Percentiles rank a stretch among this genome's conserved stretches.
Evolutionary conservation across 2,797 vertebrate genomes (phyloP).

Genomic region (Pempheris klunzingeri): DNA sequence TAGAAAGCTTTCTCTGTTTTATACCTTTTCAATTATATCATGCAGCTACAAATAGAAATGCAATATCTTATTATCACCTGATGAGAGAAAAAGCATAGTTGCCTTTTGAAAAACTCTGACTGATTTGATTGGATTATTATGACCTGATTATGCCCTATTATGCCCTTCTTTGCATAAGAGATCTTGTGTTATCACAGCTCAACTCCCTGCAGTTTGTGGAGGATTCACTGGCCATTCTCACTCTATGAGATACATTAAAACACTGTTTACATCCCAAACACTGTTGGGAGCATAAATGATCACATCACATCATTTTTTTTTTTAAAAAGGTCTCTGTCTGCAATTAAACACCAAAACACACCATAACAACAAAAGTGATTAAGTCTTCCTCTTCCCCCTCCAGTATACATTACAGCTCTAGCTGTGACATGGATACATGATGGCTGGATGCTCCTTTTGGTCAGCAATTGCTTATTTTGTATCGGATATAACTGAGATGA

Average conservation of each 20-base stretch:
- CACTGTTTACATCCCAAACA: conserved; percentile 5
- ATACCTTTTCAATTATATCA: neutral
- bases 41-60: conserved; percentile 7
- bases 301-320: too few species aligned
- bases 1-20: neutral
- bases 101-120: conserved; percentile 3
- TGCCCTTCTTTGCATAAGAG: neutral
- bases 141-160: neutral
- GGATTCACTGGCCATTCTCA: neutral
- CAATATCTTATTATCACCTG: neutral
- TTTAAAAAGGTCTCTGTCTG: neutral
- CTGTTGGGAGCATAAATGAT: neutral
- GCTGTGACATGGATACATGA: neutral
- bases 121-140: neutral
- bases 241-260: conserved; percentile 4
- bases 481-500: neutral
- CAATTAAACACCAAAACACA: conserved; percentile 1
- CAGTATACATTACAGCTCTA: conserved; percentile 6
- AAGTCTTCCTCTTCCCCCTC: neutral
- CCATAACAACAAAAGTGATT: neutral
- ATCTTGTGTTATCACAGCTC: conserved; percentile 13
- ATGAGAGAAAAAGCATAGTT: neutral
- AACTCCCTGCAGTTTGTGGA: neutral
- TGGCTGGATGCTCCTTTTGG: neutral
- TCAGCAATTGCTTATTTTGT: neutral